Conservation (phyloP, 2,113 vertebrate genomes). For the Cephalopterus ornatus region DNA sequence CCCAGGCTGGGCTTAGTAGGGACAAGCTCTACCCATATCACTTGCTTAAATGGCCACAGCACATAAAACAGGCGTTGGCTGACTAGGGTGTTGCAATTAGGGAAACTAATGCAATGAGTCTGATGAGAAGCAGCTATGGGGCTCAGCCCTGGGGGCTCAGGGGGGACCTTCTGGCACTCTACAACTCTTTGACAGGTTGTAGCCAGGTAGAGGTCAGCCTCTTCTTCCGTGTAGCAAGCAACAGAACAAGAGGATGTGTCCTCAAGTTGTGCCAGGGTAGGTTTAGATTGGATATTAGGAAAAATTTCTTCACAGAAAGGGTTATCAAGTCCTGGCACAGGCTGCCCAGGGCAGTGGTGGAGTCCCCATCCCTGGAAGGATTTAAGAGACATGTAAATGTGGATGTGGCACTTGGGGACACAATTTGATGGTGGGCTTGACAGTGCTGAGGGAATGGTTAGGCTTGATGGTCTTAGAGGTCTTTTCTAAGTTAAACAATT, state of each 20-base stretch:
- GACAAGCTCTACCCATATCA: not conserved
- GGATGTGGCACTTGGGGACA: no score
- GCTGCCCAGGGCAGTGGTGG: not conserved
- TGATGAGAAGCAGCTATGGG: not conserved
- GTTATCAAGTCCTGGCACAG: not conserved
- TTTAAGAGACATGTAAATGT: rapidly evolving
- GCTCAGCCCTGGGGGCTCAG: not conserved
- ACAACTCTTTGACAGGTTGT: not conserved
- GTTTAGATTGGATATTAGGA: not conserved
- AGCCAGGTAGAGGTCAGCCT: not conserved
- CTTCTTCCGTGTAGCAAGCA: not conserved
- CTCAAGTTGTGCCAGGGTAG: not conserved
- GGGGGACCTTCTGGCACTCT: not conserved
- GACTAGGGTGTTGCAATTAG: not conserved
- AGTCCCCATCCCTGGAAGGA: not conserved
- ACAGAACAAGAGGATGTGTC: not conserved
- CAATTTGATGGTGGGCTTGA: not conserved
- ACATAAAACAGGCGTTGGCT: not conserved
- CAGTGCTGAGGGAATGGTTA: not conserved
- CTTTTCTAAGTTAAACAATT: not conserved
- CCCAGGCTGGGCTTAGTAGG: not conserved
- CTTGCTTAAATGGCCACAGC: not conserved
- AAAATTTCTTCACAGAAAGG: not conserved
- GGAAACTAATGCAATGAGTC: not conserved
- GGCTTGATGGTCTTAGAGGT: not conserved